Conservation (phyloP, 1,140 invertebrate genomes). For the Leptoteleia sp. region DNA sequence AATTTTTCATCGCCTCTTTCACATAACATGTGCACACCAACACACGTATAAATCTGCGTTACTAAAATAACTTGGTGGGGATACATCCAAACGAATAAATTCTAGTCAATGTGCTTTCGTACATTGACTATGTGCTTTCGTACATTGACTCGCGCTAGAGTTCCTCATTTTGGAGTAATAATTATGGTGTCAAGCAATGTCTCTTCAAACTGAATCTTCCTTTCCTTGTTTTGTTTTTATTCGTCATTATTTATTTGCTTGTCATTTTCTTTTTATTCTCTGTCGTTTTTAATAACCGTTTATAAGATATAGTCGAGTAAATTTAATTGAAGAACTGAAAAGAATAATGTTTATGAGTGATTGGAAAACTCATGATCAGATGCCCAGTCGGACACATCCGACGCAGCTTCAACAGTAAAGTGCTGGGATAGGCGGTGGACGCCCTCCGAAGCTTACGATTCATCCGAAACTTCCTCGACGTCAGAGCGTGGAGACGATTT, state of each 20-base stretch:
- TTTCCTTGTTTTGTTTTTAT: too few relatives aligned
- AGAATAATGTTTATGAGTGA: constrained; percentile 38
- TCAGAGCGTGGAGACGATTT: constrained; percentile 70
- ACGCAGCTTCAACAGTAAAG: constrained; percentile 74
- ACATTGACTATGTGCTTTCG: too few relatives aligned
- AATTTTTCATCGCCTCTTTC: constrained; percentile 41
- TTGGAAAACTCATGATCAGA: constrained; percentile 64
- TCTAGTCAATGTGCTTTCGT: constrained; percentile 38
- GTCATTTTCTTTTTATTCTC: too few relatives aligned
- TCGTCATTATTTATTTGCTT: too few relatives aligned
- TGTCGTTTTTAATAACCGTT: too few relatives aligned
- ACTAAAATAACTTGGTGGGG: constrained; percentile 50
- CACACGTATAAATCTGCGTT: constrained; percentile 30
- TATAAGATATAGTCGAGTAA: too few relatives aligned
- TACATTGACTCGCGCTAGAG: too few relatives aligned
- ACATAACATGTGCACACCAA: constrained; percentile 31
- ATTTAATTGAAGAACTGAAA: constrained; percentile 19
- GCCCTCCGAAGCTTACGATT: constrained; percentile 74
- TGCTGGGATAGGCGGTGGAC: constrained; percentile 74
- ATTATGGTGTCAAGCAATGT: too few relatives aligned
- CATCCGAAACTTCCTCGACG: constrained; percentile 73
- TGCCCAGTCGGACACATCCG: constrained; percentile 74
- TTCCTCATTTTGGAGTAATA: constrained; percentile 5
- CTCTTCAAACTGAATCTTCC: too few relatives aligned
- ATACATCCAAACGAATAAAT: constrained; percentile 34